A percentile compares a stretch with the other conserved stretches of the same genome.
These are phyloP conservation scores for Psylliodes chrysocephalus DNA, from an alignment of 2,888 invertebrate species.

Conservation along the genomic window DNA sequence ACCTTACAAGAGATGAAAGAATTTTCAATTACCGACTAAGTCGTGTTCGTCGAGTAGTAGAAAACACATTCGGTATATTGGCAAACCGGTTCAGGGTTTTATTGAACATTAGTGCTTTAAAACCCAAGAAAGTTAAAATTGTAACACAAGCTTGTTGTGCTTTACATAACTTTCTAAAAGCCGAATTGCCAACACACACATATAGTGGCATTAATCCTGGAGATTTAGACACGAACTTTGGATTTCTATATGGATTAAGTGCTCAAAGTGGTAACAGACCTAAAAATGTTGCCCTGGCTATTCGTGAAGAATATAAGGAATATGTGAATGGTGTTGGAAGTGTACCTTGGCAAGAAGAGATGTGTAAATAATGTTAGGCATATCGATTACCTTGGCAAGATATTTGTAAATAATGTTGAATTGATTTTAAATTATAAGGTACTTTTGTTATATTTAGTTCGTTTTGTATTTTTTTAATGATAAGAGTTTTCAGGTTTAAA, in stretches of 20 bases:
- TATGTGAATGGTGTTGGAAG: conserved; percentile 27
- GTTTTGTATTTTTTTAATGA: too few species aligned
- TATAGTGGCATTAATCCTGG: conserved; percentile 8
- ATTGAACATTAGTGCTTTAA: conserved; percentile 34
- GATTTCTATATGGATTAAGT: too few species aligned
- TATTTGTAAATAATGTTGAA: too few species aligned
- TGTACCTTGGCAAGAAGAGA: conserved; percentile 32
- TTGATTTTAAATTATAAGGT: too few species aligned
- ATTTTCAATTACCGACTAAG: too few species aligned
- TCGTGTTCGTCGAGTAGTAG: too few species aligned
- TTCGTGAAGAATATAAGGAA: conserved; percentile 32
- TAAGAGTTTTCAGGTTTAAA: too few species aligned
- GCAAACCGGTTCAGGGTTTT: too few species aligned
- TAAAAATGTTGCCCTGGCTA: conserved; percentile 15
- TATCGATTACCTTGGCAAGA: too few species aligned
- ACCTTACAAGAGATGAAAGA: conserved; percentile 31
- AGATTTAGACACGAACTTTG: conserved; percentile 17
- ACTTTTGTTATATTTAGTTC: too few species aligned
- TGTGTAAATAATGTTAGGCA: not conserved
- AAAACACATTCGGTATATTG: conserved; percentile 41
- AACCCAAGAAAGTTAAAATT: conserved; percentile 31
- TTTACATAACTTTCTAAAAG: conserved; percentile 28
- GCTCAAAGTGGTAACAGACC: conserved; percentile 23
- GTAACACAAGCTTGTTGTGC: too few species aligned
- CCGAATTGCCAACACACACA: conserved; percentile 9